Conservation (phyloP, 2,888 invertebrate genomes). For the Chelonus formosanus region DNA sequence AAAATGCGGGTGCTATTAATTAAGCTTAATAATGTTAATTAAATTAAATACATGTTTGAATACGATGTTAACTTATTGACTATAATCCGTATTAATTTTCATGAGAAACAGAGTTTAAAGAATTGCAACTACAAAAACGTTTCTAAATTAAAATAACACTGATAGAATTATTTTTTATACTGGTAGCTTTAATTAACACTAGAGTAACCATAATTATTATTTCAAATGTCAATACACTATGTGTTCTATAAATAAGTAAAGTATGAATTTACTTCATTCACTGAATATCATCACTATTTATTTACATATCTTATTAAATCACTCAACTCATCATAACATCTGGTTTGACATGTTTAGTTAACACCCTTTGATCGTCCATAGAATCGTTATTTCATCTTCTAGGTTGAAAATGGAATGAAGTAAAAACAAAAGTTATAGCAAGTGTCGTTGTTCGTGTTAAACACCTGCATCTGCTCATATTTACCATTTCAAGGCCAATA, state of each 20-base stretch:
- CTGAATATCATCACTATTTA: constrained; percentile 1
- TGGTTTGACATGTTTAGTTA: constrained; percentile 14
- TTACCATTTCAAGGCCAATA: constrained; percentile 17
- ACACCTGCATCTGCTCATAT: constrained; percentile 27
- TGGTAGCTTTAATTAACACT: no score
- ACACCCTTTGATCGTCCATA: neutral
- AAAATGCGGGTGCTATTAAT: constrained; percentile 32
- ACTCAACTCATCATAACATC: neutral
- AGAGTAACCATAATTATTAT: no score
- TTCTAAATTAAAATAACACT: no score
- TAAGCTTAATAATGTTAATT: constrained; percentile 25
- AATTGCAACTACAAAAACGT: no score
- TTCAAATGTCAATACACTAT: no score
- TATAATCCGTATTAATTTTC: no score
- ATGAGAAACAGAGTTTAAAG: no score
- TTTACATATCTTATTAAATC: constrained; percentile 1
- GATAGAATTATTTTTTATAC: no score
- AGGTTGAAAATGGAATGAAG: neutral
- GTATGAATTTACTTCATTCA: no score
- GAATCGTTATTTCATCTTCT: constrained; percentile 5
- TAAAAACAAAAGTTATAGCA: constrained; percentile 2
- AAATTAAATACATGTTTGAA: constrained; percentile 3
- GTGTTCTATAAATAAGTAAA: no score
- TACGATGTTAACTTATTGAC: neutral
- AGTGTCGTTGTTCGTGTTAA: constrained; percentile 7